Evolutionary conservation across 2,113 vertebrate genomes (phyloP).

Genomic region (Amia ocellicauda): DNA sequence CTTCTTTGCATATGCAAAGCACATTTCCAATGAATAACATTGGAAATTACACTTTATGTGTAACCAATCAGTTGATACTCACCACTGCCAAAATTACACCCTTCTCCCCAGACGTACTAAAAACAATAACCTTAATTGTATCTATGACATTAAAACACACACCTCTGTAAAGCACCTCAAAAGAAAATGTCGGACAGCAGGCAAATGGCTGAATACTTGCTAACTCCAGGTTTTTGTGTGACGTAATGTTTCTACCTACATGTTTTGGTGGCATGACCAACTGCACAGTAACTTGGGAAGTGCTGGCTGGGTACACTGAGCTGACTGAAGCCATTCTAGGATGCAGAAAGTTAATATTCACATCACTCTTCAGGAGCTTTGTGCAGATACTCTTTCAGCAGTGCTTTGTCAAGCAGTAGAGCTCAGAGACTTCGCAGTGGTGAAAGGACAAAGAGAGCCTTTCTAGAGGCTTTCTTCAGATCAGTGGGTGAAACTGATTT

Average conservation of each 20-base stretch:
- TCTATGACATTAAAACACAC: too few species aligned
- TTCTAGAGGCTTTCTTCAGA: neutral
- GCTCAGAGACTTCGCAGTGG: neutral
- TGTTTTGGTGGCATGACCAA: neutral
- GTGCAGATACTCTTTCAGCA: neutral
- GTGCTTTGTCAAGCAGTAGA: neutral
- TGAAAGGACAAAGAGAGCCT: neutral
- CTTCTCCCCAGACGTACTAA: too few species aligned
- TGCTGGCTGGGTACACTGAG: neutral
- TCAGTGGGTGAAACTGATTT: neutral
- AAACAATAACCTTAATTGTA: too few species aligned
- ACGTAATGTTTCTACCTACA: neutral
- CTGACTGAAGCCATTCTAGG: slow-evolving; percentile 5
- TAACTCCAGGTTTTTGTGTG: neutral
- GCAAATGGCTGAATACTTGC: too few species aligned
- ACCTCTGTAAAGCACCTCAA: too few species aligned
- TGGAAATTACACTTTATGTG: too few species aligned
- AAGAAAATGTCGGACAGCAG: too few species aligned
- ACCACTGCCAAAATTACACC: too few species aligned
- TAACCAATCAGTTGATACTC: too few species aligned
- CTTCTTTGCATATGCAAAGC: too few species aligned
- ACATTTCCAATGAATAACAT: too few species aligned
- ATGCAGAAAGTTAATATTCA: neutral
- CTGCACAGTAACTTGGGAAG: neutral
- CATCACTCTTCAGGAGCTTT: neutral